Evolutionary conservation across 2,797 vertebrate species (phyloP).

Genomic region (Sebastes goodei): DNA sequence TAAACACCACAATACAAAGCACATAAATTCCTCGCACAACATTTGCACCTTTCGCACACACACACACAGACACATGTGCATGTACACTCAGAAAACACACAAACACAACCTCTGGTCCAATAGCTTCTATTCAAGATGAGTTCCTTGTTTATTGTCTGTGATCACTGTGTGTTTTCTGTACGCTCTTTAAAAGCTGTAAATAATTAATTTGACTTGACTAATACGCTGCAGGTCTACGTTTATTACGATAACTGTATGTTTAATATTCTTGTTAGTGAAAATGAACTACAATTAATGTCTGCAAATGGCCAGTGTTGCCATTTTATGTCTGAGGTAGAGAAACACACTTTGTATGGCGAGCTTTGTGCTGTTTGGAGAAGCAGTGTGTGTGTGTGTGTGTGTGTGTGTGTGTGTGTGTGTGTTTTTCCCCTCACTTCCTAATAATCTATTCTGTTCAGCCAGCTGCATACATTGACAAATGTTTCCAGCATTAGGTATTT

Average conservation of each 20-base stretch:
- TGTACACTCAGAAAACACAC: background rate
- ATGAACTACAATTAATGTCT: conserved; percentile 28
- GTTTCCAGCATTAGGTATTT: conserved; percentile 86
- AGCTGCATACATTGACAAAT: conserved; percentile 87
- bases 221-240: conserved; percentile 5
- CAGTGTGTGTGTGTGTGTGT: background rate
- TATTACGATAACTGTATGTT: conserved; percentile 27
- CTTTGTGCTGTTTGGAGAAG: conserved; percentile 75
- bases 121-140: conserved; percentile 9
- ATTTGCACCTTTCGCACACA: conserved; percentile 36
- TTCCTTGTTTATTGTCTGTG: conserved; percentile 41
- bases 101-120: conserved; percentile 29
- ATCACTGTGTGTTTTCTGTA: conserved; percentile 21
- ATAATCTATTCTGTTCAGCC: conserved; percentile 88
- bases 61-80: background rate
- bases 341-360: conserved; percentile 56
- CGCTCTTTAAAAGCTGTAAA: conserved; percentile 44
- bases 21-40: conserved; percentile 50
- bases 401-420: background rate
- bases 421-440: conserved; percentile 81
- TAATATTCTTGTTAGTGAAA: conserved; percentile 30
- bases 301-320: conserved; percentile 34
- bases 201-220: conserved; percentile 48
- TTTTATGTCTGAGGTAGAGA: conserved; percentile 45
- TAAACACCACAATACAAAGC: conserved; percentile 66